Evolutionary conservation across 2,797 vertebrate genomes (phyloP).

Genomic region (Liparis tanakae): DNA sequence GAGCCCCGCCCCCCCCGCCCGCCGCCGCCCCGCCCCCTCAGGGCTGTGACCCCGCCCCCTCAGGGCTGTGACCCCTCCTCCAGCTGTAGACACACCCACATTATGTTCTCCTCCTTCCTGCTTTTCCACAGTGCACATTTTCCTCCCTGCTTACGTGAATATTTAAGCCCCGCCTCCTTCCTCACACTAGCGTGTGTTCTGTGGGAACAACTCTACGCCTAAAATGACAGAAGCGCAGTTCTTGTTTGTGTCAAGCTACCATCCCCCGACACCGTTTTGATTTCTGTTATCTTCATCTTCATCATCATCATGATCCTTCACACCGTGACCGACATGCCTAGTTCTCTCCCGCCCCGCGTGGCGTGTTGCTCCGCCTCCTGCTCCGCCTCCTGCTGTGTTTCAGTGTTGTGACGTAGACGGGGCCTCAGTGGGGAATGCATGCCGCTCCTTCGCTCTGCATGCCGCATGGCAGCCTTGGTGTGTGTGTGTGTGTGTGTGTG

Average conservation of each 20-base stretch:
- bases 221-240: neutral
- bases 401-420: conserved; percentile 66
- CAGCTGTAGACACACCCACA: conserved; percentile 68
- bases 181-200: conserved; percentile 35
- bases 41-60: conserved; percentile 49
- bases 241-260: conserved; percentile 42
- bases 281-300: conserved; percentile 6
- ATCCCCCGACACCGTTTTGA: neutral
- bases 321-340: conserved; percentile 15
- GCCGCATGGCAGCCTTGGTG: conserved; percentile 24
- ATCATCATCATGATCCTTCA: conserved; percentile 14
- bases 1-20: conserved; percentile 56
- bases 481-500: conserved; percentile 16
- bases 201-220: neutral
- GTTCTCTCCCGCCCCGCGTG: conserved; percentile 17
- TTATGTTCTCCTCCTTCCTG: conserved; percentile 50
- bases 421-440: conserved; percentile 66
- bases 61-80: conserved; percentile 57
- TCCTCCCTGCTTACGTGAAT: conserved; percentile 75
- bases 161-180: conserved; percentile 67
- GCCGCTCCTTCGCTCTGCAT: conserved; percentile 51
- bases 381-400: conserved; percentile 1
- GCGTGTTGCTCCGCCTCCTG: conserved; percentile 17
- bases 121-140: conserved; percentile 77
- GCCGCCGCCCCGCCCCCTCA: no score